phyloP scores from a whole-genome alignment of 2,888 invertebrate genomes.

The Digitonthophagus gazella region DNA sequence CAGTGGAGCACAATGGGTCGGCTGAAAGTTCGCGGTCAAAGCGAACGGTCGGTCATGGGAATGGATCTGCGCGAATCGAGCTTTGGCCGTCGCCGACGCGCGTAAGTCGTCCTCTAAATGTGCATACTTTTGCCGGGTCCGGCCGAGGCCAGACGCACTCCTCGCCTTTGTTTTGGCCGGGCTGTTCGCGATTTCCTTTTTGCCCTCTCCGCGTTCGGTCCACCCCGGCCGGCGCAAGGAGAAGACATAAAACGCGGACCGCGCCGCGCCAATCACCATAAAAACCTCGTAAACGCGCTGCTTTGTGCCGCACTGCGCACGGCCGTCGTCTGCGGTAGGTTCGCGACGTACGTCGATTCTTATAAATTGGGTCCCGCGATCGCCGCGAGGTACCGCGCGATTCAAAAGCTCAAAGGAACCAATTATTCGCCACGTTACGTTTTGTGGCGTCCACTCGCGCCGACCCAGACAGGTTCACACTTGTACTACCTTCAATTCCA shows the following conservation, averaged over 20 bases:
- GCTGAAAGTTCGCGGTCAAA: slow-evolving; percentile 2
- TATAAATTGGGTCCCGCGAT: slow-evolving; percentile 8
- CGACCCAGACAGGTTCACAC: not conserved
- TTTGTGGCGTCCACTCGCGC: not conserved
- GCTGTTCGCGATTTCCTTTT: not conserved
- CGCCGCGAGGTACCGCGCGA: not conserved
- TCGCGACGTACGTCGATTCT: slow-evolving; percentile 9
- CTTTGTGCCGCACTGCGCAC: slow-evolving; percentile 11
- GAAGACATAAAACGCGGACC: slow-evolving; percentile 5
- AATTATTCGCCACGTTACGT: slow-evolving; percentile 10
- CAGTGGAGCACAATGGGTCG: not conserved
- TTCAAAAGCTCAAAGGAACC: not conserved
- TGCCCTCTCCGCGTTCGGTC: not conserved
- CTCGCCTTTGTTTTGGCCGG: not conserved
- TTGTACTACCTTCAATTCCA: no score
- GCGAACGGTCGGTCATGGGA: slow-evolving; percentile 10
- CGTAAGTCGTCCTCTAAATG: slow-evolving; percentile 6
- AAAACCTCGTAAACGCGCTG: slow-evolving; percentile 17
- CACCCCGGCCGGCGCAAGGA: slow-evolving; percentile 1
- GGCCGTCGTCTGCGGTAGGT: slow-evolving; percentile 15
- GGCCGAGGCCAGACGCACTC: not conserved
- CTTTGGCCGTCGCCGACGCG: not conserved
- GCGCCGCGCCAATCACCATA: slow-evolving; percentile 18
- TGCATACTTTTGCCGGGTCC: slow-evolving; percentile 8
- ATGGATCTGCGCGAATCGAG: no score